These are phyloP conservation scores for Mus spretus DNA, from an alignment of 2,797 vertebrate genomes.

Conservation along the genomic window DNA sequence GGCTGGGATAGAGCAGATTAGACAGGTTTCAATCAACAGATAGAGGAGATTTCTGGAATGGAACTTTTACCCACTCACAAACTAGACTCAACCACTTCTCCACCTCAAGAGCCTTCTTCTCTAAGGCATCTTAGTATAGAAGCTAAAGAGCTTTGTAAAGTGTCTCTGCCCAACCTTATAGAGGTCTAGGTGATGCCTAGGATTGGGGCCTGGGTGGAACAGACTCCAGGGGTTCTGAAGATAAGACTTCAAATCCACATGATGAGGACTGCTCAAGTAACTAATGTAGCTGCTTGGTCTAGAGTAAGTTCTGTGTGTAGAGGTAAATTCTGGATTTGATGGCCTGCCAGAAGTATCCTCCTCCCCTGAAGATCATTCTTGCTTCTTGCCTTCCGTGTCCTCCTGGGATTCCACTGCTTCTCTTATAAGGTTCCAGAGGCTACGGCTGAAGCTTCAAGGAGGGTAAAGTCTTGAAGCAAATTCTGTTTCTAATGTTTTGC, in stretches of 20 bases:
- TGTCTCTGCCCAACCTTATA: conserved; percentile 66
- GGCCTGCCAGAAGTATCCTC: conserved; percentile 12
- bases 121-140: conserved; percentile 93
- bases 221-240: background rate
- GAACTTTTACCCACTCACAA: background rate
- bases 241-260: background rate
- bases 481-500: conserved; percentile 26
- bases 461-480: conserved; percentile 23
- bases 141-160: conserved; percentile 88
- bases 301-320: conserved; percentile 75
- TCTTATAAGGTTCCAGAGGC: background rate
- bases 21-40: background rate
- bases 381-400: background rate
- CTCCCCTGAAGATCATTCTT: conserved; percentile 39
- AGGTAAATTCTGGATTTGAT: conserved; percentile 76
- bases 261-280: conserved; percentile 57
- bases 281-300: background rate
- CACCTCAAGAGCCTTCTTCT: conserved; percentile 89
- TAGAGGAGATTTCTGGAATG: background rate
- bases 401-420: background rate
- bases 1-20: background rate
- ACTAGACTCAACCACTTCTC: conserved; percentile 90
- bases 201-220: conserved; percentile 43
- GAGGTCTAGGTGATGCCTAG: conserved; percentile 60
- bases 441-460: background rate